These are phyloP conservation scores for Coreoperca whiteheadi DNA, from an alignment of 2,113 vertebrate genomes.

Conservation along the genomic window DNA sequence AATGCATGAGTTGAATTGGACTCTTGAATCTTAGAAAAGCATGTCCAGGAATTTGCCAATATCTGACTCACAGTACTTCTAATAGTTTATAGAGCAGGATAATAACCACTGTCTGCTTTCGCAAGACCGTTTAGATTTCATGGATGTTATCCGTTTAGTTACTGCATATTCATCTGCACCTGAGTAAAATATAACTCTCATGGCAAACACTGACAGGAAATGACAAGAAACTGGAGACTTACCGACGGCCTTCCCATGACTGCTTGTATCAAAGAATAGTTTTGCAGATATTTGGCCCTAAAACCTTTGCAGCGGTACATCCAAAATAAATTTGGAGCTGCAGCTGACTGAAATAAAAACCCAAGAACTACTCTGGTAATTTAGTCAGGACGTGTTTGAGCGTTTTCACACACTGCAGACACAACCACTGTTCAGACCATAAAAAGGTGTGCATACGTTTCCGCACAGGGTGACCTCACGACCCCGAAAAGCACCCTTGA, in stretches of 20 bases:
- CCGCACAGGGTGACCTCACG: conserved; percentile 41
- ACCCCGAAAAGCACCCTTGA: conserved; percentile 30
- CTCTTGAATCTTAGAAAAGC: conserved; percentile 52
- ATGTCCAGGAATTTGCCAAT: conserved; percentile 47
- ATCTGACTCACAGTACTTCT: conserved; percentile 13
- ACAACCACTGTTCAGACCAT: conserved; percentile 67
- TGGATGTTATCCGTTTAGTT: conserved; percentile 21
- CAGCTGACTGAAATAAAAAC: conserved; percentile 55
- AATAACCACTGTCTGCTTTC: conserved; percentile 43
- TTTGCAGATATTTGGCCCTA: conserved; percentile 71
- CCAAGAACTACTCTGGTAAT: conserved; percentile 33
- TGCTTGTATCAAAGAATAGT: conserved; percentile 59
- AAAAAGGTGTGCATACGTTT: conserved; percentile 38
- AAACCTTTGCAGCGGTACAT: conserved; percentile 33
- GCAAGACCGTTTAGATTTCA: conserved; percentile 10
- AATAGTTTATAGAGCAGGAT: conserved; percentile 29
- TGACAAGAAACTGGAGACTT: conserved; percentile 52
- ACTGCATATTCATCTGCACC: conserved; percentile 21
- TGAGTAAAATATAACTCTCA: conserved; percentile 48
- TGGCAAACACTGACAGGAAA: conserved; percentile 58
- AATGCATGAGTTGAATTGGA: conserved; percentile 37
- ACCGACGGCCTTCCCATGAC: conserved; percentile 56
- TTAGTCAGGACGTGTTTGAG: conserved; percentile 54
- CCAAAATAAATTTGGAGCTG: conserved; percentile 69
- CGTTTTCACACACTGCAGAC: conserved; percentile 48